Evolutionary conservation across 2,113 vertebrate genomes (phyloP).

Genomic region (Salvator merianae): DNA sequence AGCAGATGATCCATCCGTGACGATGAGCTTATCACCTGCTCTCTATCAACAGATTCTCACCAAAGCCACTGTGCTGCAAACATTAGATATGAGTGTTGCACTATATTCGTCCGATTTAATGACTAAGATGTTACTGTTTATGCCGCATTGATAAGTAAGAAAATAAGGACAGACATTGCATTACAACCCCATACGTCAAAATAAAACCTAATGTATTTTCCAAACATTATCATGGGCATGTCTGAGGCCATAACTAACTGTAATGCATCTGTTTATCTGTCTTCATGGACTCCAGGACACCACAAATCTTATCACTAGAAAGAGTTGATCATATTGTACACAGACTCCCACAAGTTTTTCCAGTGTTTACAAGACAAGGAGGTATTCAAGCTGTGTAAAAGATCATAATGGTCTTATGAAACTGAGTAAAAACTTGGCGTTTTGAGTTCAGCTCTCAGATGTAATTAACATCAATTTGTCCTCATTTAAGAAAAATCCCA

Average conservation of each 20-base stretch:
- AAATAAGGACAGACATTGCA: neutral
- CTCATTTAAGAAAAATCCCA: slow-evolving; percentile 21
- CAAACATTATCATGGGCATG: neutral
- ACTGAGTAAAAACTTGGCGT: slow-evolving; percentile 33
- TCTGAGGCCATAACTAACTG: slow-evolving; percentile 29
- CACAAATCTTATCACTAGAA: neutral
- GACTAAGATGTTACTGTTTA: neutral
- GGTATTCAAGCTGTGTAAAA: neutral
- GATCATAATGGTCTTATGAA: neutral
- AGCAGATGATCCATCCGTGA: too few relatives aligned
- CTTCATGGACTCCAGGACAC: neutral
- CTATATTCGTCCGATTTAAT: too few relatives aligned
- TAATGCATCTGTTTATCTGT: slow-evolving; percentile 8
- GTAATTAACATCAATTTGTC: slow-evolving; percentile 15
- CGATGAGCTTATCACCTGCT: too few relatives aligned
- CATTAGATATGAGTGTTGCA: too few relatives aligned
- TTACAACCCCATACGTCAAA: neutral
- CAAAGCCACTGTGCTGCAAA: too few relatives aligned
- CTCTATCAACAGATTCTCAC: too few relatives aligned
- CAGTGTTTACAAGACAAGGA: slow-evolving; percentile 54
- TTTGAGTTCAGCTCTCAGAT: slow-evolving; percentile 45
- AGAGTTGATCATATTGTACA: slow-evolving; percentile 25
- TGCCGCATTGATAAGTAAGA: neutral
- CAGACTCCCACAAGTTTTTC: slow-evolving; percentile 38
- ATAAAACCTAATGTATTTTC: too few relatives aligned